These are phyloP conservation scores for Sorex maritimensis DNA, from an alignment of 2,797 vertebrate genomes.

Conservation along the genomic window DNA sequence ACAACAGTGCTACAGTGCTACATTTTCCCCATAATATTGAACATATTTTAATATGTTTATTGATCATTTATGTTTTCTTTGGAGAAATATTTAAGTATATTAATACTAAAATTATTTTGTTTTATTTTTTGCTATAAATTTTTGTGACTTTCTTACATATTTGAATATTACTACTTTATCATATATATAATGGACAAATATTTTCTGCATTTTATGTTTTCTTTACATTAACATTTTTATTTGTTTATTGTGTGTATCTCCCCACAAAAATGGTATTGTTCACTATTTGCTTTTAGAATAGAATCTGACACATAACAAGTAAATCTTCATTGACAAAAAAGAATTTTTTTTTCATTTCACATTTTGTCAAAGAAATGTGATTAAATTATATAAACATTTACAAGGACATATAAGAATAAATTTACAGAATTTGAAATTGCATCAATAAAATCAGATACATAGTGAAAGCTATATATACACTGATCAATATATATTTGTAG, in stretches of 20 bases:
- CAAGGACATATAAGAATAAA: background rate
- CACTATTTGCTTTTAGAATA: background rate
- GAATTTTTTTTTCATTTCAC: background rate
- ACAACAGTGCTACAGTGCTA: too few relatives aligned
- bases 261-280: background rate
- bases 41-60: background rate
- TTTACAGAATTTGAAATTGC: background rate
- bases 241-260: background rate
- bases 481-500: background rate
- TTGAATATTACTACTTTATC: background rate
- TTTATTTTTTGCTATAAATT: background rate
- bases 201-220: background rate
- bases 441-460: background rate
- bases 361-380: background rate
- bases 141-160: constrained; percentile 7
- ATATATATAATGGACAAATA: background rate
- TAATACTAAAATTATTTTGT: background rate
- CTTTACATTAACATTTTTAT: background rate
- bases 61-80: background rate
- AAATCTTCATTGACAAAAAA: background rate
- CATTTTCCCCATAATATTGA: background rate
- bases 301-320: background rate
- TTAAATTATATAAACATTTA: background rate
- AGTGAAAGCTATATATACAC: background rate
- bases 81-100: background rate